Evolutionary conservation across 2,113 vertebrate genomes (phyloP), one percentile per base, ranked within the genome.

Genomic region (Progne subis): DNA sequence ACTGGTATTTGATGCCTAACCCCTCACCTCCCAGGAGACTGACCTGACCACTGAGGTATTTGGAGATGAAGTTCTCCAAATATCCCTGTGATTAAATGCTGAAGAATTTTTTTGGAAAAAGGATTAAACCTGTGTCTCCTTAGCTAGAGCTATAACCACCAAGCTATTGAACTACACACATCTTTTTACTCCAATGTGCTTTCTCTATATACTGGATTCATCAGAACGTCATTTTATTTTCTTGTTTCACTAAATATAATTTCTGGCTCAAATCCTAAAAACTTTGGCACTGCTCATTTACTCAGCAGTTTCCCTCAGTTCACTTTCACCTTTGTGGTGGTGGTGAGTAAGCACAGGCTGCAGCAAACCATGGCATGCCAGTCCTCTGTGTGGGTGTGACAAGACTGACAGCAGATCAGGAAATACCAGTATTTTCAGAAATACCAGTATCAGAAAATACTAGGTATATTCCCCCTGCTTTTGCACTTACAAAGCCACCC

Each of bases 241-340:
- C 34, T 75, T 81, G 14, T 68, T 96, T 92, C 68, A 70, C 82
- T 83, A 44, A 77, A 70, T 25, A 9, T 8, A 64, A 88, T 10
- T 50, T 77, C 47, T 95, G 82, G 61, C 76, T 78, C 79, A 90
- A 88, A 92, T 81, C 50, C 82, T 78, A 68, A 79, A 94, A 88
- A 7, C 5, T 71, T 49, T 88, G 49, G n/a, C 76, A 75, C 16
- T 75, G 52, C 28, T 86, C 17, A 57, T 86, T 92, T 81, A 79
- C 37, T 79, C 41, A 72, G 15, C 29, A 72, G 37, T 60, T 88
- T 86, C 77, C 41, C 81, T 0, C 1, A 92, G 29, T 76, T 90
- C 69, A 64, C 44, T 81, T 77, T 56, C 68, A 53, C 74, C 60
- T 78, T 67, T 70, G 55, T 61, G 84, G 82, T 74, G 57, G 57